Conservation (phyloP, 2,888 invertebrate species). For the Leptinotarsa juncta region DNA sequence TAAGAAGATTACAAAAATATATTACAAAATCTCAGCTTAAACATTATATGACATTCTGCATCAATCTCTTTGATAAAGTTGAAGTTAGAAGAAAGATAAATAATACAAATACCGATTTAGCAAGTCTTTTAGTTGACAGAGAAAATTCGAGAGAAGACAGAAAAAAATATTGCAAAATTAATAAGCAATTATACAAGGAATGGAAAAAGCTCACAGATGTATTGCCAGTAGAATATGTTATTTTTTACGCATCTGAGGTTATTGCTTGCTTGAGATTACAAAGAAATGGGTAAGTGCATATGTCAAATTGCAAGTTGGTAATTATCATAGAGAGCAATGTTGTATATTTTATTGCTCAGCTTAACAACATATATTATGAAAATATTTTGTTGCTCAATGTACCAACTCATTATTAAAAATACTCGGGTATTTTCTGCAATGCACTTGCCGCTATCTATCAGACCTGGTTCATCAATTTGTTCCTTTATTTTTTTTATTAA, state of each 20-base stretch:
- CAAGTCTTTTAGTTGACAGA: conserved; percentile 24
- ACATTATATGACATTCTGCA: conserved; percentile 24
- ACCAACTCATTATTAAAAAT: no score
- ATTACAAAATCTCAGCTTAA: conserved; percentile 25
- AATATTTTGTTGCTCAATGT: not conserved
- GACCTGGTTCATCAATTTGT: no score
- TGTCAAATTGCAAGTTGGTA: no score
- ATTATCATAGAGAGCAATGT: no score
- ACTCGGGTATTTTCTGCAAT: no score
- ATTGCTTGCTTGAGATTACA: not conserved
- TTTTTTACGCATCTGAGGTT: conserved; percentile 23
- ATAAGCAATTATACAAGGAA: conserved; percentile 20
- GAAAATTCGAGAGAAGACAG: conserved; percentile 23
- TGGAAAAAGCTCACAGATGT: conserved; percentile 27
- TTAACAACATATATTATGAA: not conserved
- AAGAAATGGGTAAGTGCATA: conserved; percentile 1
- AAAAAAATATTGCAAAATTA: conserved; percentile 24
- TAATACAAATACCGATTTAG: conserved; percentile 21
- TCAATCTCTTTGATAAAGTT: not conserved
- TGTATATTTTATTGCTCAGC: no score
- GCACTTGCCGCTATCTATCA: no score
- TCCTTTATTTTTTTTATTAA: no score
- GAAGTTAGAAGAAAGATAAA: conserved; percentile 10
- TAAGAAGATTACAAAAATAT: conserved; percentile 24
- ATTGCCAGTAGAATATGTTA: conserved; percentile 18